Evolutionary conservation across 2,797 vertebrate genomes (phyloP).

Genomic region (Varecia variegata): DNA sequence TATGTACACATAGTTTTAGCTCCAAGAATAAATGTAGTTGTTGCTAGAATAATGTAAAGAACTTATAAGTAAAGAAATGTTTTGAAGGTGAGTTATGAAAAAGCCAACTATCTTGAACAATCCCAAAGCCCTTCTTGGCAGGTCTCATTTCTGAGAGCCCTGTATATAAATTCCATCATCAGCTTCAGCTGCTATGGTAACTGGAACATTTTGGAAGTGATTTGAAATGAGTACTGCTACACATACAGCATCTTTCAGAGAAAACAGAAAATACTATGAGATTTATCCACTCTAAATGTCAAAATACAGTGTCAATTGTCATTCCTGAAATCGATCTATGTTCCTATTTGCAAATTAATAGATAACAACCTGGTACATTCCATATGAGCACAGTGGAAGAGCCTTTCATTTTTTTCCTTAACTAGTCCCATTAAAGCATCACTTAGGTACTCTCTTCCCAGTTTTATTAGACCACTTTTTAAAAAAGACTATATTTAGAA

Average conservation of each 20-base stretch:
- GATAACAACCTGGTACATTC: conserved; percentile 29
- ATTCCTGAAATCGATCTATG: conserved; percentile 35
- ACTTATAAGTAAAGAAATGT: conserved; percentile 54
- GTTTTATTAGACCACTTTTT: not conserved
- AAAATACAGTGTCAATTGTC: conserved; percentile 30
- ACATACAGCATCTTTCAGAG: conserved; percentile 67
- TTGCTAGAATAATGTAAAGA: conserved; percentile 4
- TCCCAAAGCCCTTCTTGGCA: conserved; percentile 76
- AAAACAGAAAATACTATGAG: conserved; percentile 63
- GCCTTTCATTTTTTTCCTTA: not conserved
- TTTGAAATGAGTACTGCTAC: conserved; percentile 76
- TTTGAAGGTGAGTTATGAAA: conserved; percentile 72
- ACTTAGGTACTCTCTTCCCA: not conserved
- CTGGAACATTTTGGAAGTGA: conserved; percentile 84
- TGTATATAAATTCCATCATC: conserved; percentile 82
- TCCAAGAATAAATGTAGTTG: not conserved
- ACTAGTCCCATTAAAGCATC: conserved; percentile 40
- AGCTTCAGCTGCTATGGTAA: conserved; percentile 82
- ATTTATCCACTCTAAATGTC: conserved; percentile 55
- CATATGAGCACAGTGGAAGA: not conserved
- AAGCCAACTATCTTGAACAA: conserved; percentile 74
- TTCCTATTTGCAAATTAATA: conserved; percentile 53
- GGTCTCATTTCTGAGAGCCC: conserved; percentile 74
- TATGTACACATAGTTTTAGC: not conserved
- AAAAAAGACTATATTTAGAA: not conserved